Evolutionary conservation across 2,113 vertebrate species (phyloP), one percentile per base, ranked within the genome.

Genomic region (Deroptyus accipitrinus): DNA sequence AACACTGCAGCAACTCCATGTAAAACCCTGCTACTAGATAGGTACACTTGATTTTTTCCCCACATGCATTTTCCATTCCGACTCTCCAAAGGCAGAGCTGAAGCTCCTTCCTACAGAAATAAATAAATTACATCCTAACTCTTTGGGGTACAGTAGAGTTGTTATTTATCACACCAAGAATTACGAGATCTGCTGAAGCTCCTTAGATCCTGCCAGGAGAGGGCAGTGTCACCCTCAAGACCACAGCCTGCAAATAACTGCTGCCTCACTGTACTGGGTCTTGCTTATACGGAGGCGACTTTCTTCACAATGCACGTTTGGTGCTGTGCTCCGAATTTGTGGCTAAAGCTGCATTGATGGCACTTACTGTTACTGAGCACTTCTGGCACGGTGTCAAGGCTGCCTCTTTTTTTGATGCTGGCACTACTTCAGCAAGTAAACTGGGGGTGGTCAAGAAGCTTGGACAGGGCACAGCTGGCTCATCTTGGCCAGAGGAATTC

Each of bases 301-400:
- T n/a, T 7, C 39, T 13, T 7, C 48, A 2, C 3, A 51, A 12
- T 0, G 19, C 13, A 18, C 1, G 0, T 4, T 10, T 0, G 2
- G 70, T 17, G 39, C 27, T 19, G 27, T 2, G 2, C n/a, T 61
- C 24, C 5, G 35, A 5, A 12, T 17, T 0, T 24, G 41, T 4
- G 31, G 59, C n/a, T 77, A 13, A 27, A 69, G 8, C 27, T 33
- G 20, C 2, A 1, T 1, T n/a, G 27, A 11, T 0, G 37, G 17
- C 5, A 73, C 39, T 37, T 66, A n/a, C 9, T 69, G 1, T 4
- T 46, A 42, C 30, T 39, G 13, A 70, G 23, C 6, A 16, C 17
- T 42, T 30, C 52, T 19, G 39, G 23, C 33, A 57, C 17, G 25
- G 23, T 13, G 15, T 19, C 84, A 51, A 39, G 27, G 35, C 41